A percentile compares a stretch with the other conserved stretches of the same genome.
phyloP scores from a whole-genome alignment of 2,888 invertebrate species.

The Apeira syringaria region DNA sequence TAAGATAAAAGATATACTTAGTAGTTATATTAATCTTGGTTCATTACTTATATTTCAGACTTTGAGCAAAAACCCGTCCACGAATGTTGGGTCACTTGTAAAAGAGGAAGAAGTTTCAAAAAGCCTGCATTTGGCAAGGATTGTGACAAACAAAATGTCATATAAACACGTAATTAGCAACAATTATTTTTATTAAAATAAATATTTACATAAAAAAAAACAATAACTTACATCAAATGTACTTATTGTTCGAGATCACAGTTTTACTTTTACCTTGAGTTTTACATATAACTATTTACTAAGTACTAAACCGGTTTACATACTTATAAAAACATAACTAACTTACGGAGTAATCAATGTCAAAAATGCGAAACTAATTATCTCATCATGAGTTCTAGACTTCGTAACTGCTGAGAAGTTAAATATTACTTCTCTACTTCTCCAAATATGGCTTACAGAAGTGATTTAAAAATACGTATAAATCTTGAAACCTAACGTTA shows the following conservation, averaged over 20 bases:
- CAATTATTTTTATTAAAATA: conserved; percentile 42
- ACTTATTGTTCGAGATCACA: conserved; percentile 81
- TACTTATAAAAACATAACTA: conserved; percentile 6
- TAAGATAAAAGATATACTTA: no score
- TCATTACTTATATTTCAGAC: no score
- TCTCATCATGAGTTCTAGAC: no score
- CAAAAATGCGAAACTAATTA: no score
- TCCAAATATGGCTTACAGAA: no score
- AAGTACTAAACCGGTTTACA: conserved; percentile 34
- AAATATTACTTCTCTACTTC: no score
- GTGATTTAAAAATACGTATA: background rate
- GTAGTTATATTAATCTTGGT: no score
- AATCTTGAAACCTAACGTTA: background rate
- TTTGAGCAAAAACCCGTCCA: conserved; percentile 67
- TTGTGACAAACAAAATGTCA: conserved; percentile 51
- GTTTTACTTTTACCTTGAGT: conserved; percentile 30
- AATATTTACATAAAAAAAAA: conserved; percentile 45
- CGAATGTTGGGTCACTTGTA: conserved; percentile 78
- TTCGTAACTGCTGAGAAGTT: no score
- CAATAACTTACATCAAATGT: conserved; percentile 74
- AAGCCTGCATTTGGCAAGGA: conserved; percentile 54
- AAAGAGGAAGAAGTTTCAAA: conserved; percentile 72
- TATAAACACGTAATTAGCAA: conserved; percentile 36
- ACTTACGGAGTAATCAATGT: no score
- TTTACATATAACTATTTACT: conserved; percentile 17